Evolutionary conservation across 35 echinoderm and acorn worm species (phyloP).

Genomic region (Strongylocentrotus purpuratus): DNA sequence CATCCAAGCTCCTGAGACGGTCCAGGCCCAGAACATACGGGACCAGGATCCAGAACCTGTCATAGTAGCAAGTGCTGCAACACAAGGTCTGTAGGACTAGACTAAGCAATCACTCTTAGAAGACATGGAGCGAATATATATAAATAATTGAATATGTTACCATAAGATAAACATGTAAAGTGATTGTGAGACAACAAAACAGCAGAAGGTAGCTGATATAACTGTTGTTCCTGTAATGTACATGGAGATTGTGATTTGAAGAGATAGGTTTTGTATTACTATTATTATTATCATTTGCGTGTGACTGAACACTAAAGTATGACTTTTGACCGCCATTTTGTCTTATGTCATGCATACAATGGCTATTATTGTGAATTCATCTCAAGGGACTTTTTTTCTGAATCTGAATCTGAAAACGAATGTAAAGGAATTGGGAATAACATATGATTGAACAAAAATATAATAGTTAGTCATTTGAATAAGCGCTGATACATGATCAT

Average conservation of each 20-base stretch:
- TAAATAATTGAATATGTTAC: too few species aligned
- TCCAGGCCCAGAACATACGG: conserved; percentile 58
- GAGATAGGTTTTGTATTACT: too few species aligned
- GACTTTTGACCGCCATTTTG: neutral
- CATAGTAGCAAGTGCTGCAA: neutral
- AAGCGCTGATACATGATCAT: neutral
- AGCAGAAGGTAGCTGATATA: too few species aligned
- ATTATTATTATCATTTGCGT: too few species aligned
- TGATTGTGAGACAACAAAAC: too few species aligned
- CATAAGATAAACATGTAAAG: too few species aligned
- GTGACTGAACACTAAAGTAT: neutral
- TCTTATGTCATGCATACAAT: neutral
- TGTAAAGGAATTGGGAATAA: neutral
- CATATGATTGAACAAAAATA: neutral
- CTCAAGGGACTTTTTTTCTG: neutral
- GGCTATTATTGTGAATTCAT: neutral
- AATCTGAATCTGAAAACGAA: neutral
- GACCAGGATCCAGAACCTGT: conserved; percentile 77
- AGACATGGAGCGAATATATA: too few species aligned
- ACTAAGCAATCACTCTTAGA: neutral
- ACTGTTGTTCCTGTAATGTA: too few species aligned
- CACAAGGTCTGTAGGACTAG: conserved; percentile 20
- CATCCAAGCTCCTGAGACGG: conserved; percentile 66
- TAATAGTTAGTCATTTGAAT: neutral
- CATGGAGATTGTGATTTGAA: too few species aligned